Evolutionary conservation across 2,888 invertebrate genomes (phyloP), one percentile per base, ranked within the genome.

Genomic region (Amphiduros pacificus): DNA sequence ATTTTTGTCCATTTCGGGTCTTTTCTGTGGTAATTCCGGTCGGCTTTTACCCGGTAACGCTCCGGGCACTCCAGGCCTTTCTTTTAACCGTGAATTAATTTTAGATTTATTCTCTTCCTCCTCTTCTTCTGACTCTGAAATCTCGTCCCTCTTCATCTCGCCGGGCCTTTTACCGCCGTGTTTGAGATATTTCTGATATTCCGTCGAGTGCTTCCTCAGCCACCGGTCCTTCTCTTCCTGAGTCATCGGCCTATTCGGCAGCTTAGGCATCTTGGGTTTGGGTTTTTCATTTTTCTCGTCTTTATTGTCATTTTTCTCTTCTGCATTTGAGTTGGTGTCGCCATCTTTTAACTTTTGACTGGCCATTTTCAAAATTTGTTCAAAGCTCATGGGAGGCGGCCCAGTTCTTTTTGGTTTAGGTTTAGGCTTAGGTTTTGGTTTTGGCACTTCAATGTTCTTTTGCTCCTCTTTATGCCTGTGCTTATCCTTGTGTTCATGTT

Each of bases 191-290:
- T 36, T 31, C 51, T 59, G 50, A 36, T 59, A 59, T 26, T 51
- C 59, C 22, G 52, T 32, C 14, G 59, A 29, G 9, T 53, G 2
- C 28, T 40, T 59, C 27, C 59, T 24, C 3, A 14, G 28, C 4
- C 27, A 6, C 14, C 59, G 44, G 14, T 59, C 53, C 29, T 59
- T 59, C 27, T 59, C 59, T 40, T 59, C 53, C 36, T 59, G 59
- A 11, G 59, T 59, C 59, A 59, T 52, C 1, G 53, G 59, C 17
- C 59, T 58, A 1, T 26, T 14, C 22, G 51, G 51, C 11, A 26
- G 40, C 22, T 40, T 53, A 32, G 24, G 22, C 22, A 32, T 50
- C n/a, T 1, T 1, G 6, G 31, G 31, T 50, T 56, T 56, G 48
- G 44, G 44, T n/a, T 27, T 27, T n/a, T 14, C 11, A 5, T 5